Percentiles rank a stretch among this genome's conserved stretches.
These are phyloP conservation scores for Muricea muricata DNA, from an alignment of 92 coral and sea anemone species.

Conservation along the genomic window DNA sequence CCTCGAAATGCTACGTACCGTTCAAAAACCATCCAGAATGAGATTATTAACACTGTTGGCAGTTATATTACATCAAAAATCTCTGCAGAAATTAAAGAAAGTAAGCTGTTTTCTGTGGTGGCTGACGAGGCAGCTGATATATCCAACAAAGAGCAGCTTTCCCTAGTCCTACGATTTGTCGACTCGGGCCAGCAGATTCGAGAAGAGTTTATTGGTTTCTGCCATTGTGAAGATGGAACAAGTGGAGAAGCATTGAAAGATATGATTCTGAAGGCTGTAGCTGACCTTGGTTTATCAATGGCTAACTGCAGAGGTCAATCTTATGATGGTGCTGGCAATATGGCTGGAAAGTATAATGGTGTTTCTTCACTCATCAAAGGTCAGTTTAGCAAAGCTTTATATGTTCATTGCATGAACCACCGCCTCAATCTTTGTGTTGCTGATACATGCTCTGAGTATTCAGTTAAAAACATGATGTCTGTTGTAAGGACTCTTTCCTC, in stretches of 20 bases:
- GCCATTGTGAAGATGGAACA: conserved; percentile 37
- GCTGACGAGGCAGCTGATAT: conserved; percentile 59
- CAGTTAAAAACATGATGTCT: conserved; percentile 67
- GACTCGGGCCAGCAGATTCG: background rate
- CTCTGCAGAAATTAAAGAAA: background rate
- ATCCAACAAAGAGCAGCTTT: conserved; percentile 65
- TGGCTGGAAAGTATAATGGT: conserved; percentile 46
- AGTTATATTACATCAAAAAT: conserved; percentile 51
- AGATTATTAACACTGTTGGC: conserved; percentile 57
- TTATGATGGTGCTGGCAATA: conserved; percentile 46
- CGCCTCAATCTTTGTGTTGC: conserved; percentile 69
- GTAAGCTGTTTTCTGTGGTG: conserved; percentile 24
- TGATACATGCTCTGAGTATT: conserved; percentile 60
- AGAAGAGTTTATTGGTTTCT: background rate
- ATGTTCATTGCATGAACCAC: conserved; percentile 73
- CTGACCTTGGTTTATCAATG: conserved; percentile 69
- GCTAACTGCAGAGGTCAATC: conserved; percentile 37
- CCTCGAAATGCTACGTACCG: conserved; percentile 68
- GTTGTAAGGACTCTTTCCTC: conserved; percentile 59
- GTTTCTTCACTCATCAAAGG: conserved; percentile 39
- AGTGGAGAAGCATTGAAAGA: conserved; percentile 64
- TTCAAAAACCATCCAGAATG: conserved; percentile 18
- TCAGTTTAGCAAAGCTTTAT: conserved; percentile 51
- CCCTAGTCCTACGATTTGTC: conserved; percentile 61
- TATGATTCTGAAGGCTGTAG: conserved; percentile 56